Base-by-base conservation (phyloP, 2,797 vertebrate genomes). In the Pseudochaenichthys georgianus region DNA sequence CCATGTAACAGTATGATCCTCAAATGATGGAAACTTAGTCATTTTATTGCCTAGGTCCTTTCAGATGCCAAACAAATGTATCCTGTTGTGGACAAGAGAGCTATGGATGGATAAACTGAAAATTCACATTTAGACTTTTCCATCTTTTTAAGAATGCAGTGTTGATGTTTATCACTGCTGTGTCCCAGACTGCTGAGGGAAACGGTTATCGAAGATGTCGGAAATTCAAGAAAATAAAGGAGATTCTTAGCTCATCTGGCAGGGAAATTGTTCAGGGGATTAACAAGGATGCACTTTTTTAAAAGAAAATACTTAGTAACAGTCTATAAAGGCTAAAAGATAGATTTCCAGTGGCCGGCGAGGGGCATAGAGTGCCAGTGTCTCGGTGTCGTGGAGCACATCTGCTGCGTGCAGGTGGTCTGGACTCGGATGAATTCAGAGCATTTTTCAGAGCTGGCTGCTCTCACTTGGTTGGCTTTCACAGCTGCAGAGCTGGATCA, bases 321-420 rank as follows among this genome's bases (percentile, higher is more conserved):
- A 28, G 41, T 13, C 16, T 54, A 65, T 1, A 41, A 64, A 52
- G 68, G 61, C 58, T 73, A n/a, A 43, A 51, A 45, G 60, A 19
- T 46, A 31, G 15, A 64, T 77, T 72, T 84, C 41, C 60, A 60
- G 11, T 57, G 70, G 17, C 50, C 53, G 31, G 34, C 1, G 7
- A 50, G 45, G 42, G 73, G 51, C 74, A 74, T 19, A 73, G 75
- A 77, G 65, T 57, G 34, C 42, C 46, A 79, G 66, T 75, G 74
- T 84, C 11, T 70, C 61, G 62, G 67, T 71, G 63, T 72, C 61
- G 73, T 63, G 69, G 54, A 75, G 5, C 74, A 87, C 84, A 84
- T 90, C 79, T 90, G 88, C 72, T 84, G 69, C 43, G 9, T 78
- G 77, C 88, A 88, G 90, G 90, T 91, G 88, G 88, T 86, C 83